Evolutionary conservation across 2,888 invertebrate genomes (phyloP).

Genomic region (Raillietiella orientalis): DNA sequence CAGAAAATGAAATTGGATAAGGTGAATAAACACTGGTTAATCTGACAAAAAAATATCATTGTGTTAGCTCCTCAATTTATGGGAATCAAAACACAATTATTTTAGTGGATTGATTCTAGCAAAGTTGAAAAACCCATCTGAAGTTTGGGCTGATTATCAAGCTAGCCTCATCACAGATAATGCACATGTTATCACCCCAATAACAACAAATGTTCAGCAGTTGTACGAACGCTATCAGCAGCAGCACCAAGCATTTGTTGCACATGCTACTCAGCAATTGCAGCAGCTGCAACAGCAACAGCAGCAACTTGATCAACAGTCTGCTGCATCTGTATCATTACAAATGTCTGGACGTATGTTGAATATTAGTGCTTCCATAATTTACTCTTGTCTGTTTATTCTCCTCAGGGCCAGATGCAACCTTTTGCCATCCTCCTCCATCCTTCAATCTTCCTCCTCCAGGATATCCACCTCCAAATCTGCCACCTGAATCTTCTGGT

Average conservation of each 20-base stretch:
- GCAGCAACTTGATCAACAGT: conserved; percentile 23
- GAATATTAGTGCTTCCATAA: too few species aligned
- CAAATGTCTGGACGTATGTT: too few species aligned
- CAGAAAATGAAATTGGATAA: conserved; percentile 72
- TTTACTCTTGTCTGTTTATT: too few species aligned
- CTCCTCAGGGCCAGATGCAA: too few species aligned
- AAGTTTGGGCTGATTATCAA: conserved; percentile 66
- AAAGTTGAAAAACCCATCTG: conserved; percentile 51
- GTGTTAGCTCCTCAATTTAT: conserved; percentile 38
- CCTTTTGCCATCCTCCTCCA: too few species aligned
- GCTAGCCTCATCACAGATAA: conserved; percentile 47
- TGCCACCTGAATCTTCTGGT: too few species aligned
- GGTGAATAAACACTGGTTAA: too few species aligned
- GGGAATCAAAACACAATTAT: conserved; percentile 86
- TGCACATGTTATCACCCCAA: conserved; percentile 35
- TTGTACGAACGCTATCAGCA: conserved; percentile 62
- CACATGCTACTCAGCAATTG: conserved; percentile 64
- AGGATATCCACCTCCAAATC: conserved; percentile 14
- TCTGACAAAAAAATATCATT: conserved; percentile 4
- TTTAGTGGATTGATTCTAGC: conserved; percentile 47
- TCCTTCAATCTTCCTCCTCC: conserved; percentile 22
- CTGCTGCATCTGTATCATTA: conserved; percentile 7
- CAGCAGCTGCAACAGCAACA: conserved; percentile 33
- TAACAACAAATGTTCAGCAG: conserved; percentile 42
- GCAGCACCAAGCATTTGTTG: conserved; percentile 80